These are phyloP conservation scores for Euura lappo DNA, from an alignment of 1,140 invertebrate species.

Conservation along the genomic window DNA sequence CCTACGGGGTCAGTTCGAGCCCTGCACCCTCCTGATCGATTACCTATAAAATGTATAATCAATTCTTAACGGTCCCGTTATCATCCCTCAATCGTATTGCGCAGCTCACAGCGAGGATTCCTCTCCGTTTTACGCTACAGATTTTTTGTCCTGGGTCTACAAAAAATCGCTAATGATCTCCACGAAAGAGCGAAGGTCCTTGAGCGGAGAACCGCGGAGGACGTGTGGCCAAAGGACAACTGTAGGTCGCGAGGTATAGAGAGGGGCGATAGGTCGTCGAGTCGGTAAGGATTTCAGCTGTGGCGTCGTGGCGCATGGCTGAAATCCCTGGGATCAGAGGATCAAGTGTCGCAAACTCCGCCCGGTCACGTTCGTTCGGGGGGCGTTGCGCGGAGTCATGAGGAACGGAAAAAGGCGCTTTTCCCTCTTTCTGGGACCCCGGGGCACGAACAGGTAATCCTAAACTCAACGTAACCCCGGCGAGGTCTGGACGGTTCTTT, in stretches of 20 bases:
- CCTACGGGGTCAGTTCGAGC: not conserved
- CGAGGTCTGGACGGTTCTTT: no score
- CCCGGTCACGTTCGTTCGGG: not conserved
- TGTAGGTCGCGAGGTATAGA: not conserved
- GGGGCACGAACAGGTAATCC: not conserved
- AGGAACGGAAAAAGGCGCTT: not conserved
- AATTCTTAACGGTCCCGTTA: no score
- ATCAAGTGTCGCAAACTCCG: slow-evolving; percentile 6
- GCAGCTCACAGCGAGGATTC: no score
- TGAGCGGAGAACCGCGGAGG: not conserved
- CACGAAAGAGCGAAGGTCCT: not conserved
- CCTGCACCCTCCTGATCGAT: not conserved
- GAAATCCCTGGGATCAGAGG: slow-evolving; percentile 1
- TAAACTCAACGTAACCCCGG: not conserved
- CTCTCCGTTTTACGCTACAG: no score
- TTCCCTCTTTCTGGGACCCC: not conserved
- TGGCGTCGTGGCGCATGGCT: slow-evolving; percentile 2
- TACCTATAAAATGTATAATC: no score
- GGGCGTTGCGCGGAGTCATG: not conserved
- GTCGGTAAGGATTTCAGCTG: not conserved
- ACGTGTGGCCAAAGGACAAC: not conserved
- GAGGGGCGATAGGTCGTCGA: not conserved
- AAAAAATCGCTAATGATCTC: no score
- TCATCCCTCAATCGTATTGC: no score
- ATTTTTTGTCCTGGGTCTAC: no score